Conservation (phyloP, 2,888 invertebrate species). For the Standfussiana lucernea region DNA sequence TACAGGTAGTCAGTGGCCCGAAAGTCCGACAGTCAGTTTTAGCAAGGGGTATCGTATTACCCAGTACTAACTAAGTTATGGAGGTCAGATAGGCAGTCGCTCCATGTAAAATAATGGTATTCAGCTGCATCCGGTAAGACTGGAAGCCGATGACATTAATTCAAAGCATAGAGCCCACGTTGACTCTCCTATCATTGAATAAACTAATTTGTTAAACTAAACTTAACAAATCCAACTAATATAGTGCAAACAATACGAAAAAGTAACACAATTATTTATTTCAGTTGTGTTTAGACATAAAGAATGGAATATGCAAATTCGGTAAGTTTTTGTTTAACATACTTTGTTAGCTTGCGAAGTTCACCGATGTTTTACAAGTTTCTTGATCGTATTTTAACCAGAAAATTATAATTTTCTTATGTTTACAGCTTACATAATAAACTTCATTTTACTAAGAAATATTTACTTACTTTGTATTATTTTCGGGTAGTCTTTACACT, state of each 20-base stretch:
- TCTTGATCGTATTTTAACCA: neutral
- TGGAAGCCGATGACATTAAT: no score
- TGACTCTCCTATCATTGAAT: slow-evolving; percentile 27
- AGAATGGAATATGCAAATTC: slow-evolving; percentile 8
- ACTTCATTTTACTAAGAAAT: no score
- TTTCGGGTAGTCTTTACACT: no score
- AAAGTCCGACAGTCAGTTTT: no score
- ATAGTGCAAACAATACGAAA: slow-evolving; percentile 23
- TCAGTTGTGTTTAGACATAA: slow-evolving; percentile 4
- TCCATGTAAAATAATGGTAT: no score
- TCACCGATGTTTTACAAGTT: neutral
- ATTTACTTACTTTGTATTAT: no score
- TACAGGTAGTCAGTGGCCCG: no score
- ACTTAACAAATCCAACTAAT: slow-evolving; percentile 33
- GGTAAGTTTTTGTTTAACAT: slow-evolving; percentile 9
- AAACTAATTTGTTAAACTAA: slow-evolving; percentile 28
- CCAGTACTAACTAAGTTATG: no score
- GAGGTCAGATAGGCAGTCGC: no score
- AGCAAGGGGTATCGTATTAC: no score
- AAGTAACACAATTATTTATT: slow-evolving; percentile 27
- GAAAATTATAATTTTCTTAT: neutral
- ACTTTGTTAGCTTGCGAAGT: neutral
- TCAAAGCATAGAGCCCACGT: neutral
- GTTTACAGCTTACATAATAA: no score
- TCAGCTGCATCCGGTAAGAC: no score